Evolutionary conservation across 2,113 vertebrate genomes (phyloP).

Genomic region (Poeciliopsis turrubarensis): DNA sequence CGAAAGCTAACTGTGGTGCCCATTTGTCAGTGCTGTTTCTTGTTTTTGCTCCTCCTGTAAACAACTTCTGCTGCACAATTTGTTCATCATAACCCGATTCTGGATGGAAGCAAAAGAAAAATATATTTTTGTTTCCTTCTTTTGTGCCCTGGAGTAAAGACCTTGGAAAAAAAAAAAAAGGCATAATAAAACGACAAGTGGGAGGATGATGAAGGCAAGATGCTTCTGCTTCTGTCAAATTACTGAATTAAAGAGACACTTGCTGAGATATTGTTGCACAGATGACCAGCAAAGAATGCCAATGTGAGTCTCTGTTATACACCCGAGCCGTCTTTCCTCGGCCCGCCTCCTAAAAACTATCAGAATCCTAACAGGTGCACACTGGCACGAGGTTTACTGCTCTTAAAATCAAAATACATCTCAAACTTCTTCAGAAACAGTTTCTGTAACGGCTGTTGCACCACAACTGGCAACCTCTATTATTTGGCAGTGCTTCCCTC

Average conservation of each 20-base stretch:
- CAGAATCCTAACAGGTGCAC: slow-evolving; percentile 13
- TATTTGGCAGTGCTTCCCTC: slow-evolving; percentile 29
- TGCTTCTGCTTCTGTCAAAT: slow-evolving; percentile 47
- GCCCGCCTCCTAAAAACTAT: slow-evolving; percentile 24
- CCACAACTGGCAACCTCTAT: slow-evolving; percentile 37
- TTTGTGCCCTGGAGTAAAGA: slow-evolving; percentile 45
- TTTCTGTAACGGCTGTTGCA: slow-evolving; percentile 11
- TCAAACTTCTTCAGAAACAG: slow-evolving; percentile 6
- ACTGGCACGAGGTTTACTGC: not conserved
- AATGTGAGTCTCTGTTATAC: slow-evolving; percentile 40
- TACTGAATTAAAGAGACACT: slow-evolving; percentile 52
- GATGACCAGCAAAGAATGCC: slow-evolving; percentile 49
- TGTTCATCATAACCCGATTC: slow-evolving; percentile 56
- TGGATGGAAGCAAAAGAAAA: slow-evolving; percentile 15
- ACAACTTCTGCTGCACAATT: slow-evolving; percentile 56
- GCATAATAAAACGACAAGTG: slow-evolving; percentile 36
- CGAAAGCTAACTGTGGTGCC: slow-evolving; percentile 47
- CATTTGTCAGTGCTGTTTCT: slow-evolving; percentile 65
- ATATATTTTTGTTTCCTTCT: slow-evolving; percentile 3
- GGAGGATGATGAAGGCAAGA: slow-evolving; percentile 49
- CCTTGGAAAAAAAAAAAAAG: slow-evolving; percentile 41
- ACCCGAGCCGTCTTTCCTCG: slow-evolving; percentile 10
- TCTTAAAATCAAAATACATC: not conserved
- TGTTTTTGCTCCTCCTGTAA: slow-evolving; percentile 64
- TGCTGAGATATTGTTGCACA: slow-evolving; percentile 41